These are phyloP conservation scores for Urosaurus nigricauda DNA, from an alignment of 2,797 vertebrate genomes.

Conservation along the genomic window DNA sequence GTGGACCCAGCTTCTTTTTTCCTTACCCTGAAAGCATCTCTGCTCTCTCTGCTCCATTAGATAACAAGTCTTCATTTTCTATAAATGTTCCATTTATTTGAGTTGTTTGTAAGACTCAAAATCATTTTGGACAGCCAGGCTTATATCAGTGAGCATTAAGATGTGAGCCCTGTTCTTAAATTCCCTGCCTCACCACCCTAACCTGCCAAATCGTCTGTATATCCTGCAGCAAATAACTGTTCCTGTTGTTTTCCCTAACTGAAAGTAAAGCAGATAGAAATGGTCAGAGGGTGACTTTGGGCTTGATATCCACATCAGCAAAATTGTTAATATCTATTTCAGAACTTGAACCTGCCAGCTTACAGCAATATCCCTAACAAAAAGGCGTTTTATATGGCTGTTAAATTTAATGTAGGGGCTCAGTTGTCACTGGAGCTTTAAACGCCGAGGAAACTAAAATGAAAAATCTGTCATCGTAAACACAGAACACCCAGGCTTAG, in stretches of 20 bases:
- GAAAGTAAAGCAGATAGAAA: not conserved
- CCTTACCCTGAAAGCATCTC: not conserved
- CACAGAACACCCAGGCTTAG: not conserved
- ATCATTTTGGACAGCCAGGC: not conserved
- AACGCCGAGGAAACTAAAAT: not conserved
- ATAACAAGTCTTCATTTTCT: not conserved
- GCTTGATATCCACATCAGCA: not conserved
- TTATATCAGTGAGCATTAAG: not conserved
- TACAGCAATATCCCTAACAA: not conserved
- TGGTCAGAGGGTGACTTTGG: not conserved
- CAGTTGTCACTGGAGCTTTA: not conserved
- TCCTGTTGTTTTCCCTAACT: not conserved
- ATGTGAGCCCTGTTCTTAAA: not conserved
- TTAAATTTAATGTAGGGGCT: not conserved
- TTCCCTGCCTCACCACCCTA: not conserved
- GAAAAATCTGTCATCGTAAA: not conserved
- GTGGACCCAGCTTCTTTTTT: not conserved
- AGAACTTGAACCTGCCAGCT: not conserved
- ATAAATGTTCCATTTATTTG: not conserved
- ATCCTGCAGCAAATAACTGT: not conserved
- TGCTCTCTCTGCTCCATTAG: not conserved
- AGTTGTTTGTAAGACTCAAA: not conserved
- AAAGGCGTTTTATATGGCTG: not conserved
- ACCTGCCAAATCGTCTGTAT: not conserved
- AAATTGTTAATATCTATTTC: not conserved